A percentile compares a stretch with the other conserved stretches of the same genome.
phyloP scores from a whole-genome alignment of 2,797 vertebrate species.

The Labroides dimidiatus region DNA sequence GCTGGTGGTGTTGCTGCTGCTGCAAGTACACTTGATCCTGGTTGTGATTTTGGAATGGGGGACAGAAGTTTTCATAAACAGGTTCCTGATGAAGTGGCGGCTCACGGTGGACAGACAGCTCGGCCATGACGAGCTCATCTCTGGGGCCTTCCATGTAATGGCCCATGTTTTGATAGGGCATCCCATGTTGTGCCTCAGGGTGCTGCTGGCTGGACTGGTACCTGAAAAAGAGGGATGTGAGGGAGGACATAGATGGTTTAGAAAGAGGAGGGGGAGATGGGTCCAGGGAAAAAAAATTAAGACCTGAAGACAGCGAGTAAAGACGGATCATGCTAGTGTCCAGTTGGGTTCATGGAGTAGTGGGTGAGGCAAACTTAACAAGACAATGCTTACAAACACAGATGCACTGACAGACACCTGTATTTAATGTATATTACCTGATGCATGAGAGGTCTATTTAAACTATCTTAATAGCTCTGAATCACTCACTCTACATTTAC shows the following conservation, averaged over 20 bases:
- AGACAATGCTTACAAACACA: slow-evolving; percentile 44
- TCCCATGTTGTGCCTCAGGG: slow-evolving; percentile 74
- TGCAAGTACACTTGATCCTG: slow-evolving; percentile 60
- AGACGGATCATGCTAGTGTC: slow-evolving; percentile 10
- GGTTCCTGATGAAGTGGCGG: slow-evolving; percentile 59
- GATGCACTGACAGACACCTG: slow-evolving; percentile 44
- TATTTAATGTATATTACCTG: slow-evolving; percentile 37
- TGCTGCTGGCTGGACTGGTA: slow-evolving; percentile 82
- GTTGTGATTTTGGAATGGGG: slow-evolving; percentile 30
- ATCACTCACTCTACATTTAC: not conserved
- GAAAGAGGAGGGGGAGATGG: not conserved
- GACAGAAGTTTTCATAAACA: slow-evolving; percentile 58
- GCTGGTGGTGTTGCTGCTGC: slow-evolving; percentile 35
- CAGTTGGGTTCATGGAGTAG: slow-evolving; percentile 31
- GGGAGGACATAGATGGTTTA: not conserved
- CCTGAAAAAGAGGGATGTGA: slow-evolving; percentile 61
- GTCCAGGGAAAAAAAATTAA: slow-evolving; percentile 9
- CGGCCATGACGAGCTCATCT: slow-evolving; percentile 75
- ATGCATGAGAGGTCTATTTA: not conserved
- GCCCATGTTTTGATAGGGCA: slow-evolving; percentile 70
- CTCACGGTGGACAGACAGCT: slow-evolving; percentile 77
- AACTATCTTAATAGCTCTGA: too few species aligned
- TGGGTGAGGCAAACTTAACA: slow-evolving; percentile 39
- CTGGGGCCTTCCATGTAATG: slow-evolving; percentile 64
- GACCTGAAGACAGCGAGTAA: slow-evolving; percentile 8